Conservation (phyloP, 2,113 vertebrate species). For the Nettapus auritus region DNA sequence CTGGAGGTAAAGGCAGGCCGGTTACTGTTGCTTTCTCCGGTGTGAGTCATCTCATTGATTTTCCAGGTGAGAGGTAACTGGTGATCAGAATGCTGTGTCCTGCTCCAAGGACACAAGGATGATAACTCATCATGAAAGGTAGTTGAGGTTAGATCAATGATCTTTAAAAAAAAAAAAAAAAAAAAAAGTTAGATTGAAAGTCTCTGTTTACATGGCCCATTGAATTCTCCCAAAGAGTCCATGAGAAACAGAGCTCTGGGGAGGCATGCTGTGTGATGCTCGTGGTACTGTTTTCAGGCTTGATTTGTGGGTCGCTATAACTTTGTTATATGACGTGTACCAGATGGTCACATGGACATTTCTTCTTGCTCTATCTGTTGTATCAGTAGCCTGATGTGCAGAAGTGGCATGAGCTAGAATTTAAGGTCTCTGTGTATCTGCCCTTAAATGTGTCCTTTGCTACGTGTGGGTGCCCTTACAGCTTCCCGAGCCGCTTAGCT, state of each 20-base stretch:
- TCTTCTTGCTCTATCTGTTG: neutral
- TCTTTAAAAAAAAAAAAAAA: neutral
- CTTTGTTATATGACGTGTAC: neutral
- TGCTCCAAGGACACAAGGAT: neutral
- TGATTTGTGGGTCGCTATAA: neutral
- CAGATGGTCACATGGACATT: neutral
- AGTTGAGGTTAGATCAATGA: neutral
- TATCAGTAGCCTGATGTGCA: neutral
- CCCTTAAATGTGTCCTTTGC: neutral
- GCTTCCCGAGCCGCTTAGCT: neutral
- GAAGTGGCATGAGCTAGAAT: neutral
- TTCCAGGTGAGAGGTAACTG: slow-evolving; percentile 8
- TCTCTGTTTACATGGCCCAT: neutral
- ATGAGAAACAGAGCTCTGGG: neutral
- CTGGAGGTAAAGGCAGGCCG: neutral
- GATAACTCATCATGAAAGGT: neutral
- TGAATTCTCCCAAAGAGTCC: neutral
- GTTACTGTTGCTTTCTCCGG: neutral
- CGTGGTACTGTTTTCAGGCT: neutral
- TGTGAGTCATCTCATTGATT: slow-evolving; percentile 15
- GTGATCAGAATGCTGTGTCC: neutral
- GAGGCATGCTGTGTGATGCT: neutral
- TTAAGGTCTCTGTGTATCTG: neutral
- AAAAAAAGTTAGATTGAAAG: neutral
- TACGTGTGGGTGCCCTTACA: accelerated